These are phyloP conservation scores for Microctenopoma lineatum DNA, from an alignment of 2,797 vertebrate genomes.

Conservation along the genomic window DNA sequence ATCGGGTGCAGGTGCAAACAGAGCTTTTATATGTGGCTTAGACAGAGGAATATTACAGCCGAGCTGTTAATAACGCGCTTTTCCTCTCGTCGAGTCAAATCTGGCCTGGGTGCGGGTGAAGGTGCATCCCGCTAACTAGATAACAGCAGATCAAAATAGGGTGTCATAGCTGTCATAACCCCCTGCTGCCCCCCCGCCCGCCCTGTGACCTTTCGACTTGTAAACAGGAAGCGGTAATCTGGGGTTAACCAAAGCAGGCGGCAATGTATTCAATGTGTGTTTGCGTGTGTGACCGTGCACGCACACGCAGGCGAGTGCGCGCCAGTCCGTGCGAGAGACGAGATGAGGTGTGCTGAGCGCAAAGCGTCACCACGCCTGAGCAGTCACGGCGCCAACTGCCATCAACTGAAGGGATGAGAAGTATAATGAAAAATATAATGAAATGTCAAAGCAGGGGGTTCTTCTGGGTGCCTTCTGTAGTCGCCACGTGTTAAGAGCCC, in stretches of 20 bases:
- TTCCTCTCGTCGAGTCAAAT: constrained; percentile 54
- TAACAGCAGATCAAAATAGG: constrained; percentile 69
- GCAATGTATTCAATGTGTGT: constrained; percentile 47
- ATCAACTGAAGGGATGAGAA: constrained; percentile 82
- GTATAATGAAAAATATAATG: constrained; percentile 86
- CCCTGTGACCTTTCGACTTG: constrained; percentile 74
- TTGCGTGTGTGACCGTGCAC: constrained; percentile 33
- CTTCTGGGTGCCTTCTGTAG: constrained; percentile 59
- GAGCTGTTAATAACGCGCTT: constrained; percentile 40
- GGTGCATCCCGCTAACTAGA: constrained; percentile 56
- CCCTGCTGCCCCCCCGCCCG: constrained; percentile 37
- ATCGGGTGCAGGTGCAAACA: constrained; percentile 38
- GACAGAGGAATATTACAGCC: constrained; percentile 37
- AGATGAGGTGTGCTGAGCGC: constrained; percentile 72
- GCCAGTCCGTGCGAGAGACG: constrained; percentile 46
- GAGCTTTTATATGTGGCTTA: constrained; percentile 45
- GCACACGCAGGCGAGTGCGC: constrained; percentile 49
- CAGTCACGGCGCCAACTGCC: constrained; percentile 75
- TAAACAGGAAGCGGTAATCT: constrained; percentile 79
- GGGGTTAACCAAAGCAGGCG: constrained; percentile 61
- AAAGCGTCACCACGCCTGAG: constrained; percentile 76
- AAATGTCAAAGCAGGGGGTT: constrained; percentile 82
- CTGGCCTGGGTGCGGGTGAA: constrained; percentile 35
- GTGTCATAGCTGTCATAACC: constrained; percentile 64
- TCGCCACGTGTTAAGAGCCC: constrained; percentile 64